Evolutionary conservation across 2,797 vertebrate species (phyloP).

Genomic region (Lindbergichthys nudifrons): DNA sequence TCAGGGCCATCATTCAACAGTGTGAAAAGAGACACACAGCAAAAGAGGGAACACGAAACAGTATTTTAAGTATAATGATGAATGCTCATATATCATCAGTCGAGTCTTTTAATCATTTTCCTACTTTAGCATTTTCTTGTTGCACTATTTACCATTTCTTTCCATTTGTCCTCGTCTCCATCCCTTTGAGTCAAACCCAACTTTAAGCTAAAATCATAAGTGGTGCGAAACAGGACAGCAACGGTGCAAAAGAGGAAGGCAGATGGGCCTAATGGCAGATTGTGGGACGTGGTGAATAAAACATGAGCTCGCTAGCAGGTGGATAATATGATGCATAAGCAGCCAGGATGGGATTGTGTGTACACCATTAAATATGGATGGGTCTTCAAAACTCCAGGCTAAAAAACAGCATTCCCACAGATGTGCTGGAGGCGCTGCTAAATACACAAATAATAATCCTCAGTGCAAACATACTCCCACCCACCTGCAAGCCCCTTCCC

Average conservation of each 20-base stretch:
- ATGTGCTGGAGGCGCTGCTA: slow-evolving; percentile 56
- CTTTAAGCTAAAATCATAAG: slow-evolving; percentile 35
- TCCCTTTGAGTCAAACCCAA: slow-evolving; percentile 18
- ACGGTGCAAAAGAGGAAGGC: slow-evolving; percentile 39
- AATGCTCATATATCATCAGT: slow-evolving; percentile 19
- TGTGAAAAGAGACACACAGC: slow-evolving; percentile 35
- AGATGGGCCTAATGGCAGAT: slow-evolving; percentile 69
- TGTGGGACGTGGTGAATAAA: slow-evolving; percentile 72
- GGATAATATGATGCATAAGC: slow-evolving; percentile 71
- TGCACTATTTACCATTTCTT: background rate
- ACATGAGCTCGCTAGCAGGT: slow-evolving; percentile 70
- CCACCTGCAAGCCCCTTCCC: slow-evolving; percentile 12
- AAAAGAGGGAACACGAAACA: slow-evolving; percentile 29
- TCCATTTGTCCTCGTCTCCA: background rate
- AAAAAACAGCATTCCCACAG: slow-evolving; percentile 69
- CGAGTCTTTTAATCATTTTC: background rate
- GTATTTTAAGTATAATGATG: slow-evolving; percentile 27
- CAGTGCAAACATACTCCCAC: slow-evolving; percentile 36
- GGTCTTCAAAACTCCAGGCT: slow-evolving; percentile 52
- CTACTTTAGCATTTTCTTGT: slow-evolving; percentile 18
- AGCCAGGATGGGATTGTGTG: slow-evolving; percentile 64
- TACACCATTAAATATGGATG: slow-evolving; percentile 75
- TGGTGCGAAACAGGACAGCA: slow-evolving; percentile 17
- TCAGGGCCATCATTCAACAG: slow-evolving; percentile 70
- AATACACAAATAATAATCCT: slow-evolving; percentile 65